Evolutionary conservation across 1,140 invertebrate species (phyloP).

Genomic region (Zaprionus vittiger): DNA sequence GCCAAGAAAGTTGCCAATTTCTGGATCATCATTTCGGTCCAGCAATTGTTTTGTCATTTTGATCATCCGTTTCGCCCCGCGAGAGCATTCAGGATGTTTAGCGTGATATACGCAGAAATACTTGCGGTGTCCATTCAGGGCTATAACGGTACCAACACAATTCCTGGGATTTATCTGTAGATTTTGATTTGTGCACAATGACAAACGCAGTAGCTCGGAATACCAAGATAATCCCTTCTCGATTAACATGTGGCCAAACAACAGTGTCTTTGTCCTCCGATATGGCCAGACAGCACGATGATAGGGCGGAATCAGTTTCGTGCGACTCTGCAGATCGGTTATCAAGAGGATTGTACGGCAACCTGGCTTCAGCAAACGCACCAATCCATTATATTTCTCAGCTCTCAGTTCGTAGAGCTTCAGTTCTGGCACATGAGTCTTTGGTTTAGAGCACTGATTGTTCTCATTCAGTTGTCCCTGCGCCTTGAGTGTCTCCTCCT

Average conservation of each 20-base stretch:
- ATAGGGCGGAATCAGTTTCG: conserved; percentile 94
- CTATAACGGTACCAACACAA: conserved; percentile 98
- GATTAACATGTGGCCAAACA: conserved; percentile 96
- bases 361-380: conserved; percentile 96
- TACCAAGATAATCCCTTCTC: conserved; percentile 97
- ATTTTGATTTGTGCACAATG: conserved; percentile 91
- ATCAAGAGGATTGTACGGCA: conserved; percentile 96
- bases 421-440: conserved; percentile 86
- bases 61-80: conserved; percentile 87
- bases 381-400: conserved; percentile 97
- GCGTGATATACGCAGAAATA: conserved; percentile 99
- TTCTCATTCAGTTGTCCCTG: conserved; percentile 83
- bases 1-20: conserved; percentile 92
- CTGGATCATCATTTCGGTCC: conserved; percentile 86
- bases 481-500: conserved; percentile 91
- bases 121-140: conserved; percentile 97
- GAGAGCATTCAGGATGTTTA: conserved; percentile 89
- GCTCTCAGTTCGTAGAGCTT: conserved; percentile 95
- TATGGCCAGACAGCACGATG: conserved; percentile 97
- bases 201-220: conserved; percentile 93
- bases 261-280: conserved; percentile 96
- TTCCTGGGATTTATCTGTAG: conserved; percentile 97
- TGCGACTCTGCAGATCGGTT: conserved; percentile 94
- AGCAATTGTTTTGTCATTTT: conserved; percentile 88
- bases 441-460: conserved; percentile 41